Conservation (phyloP, 2,888 invertebrate genomes). For the Hirtodrosophila alboralis region DNA sequence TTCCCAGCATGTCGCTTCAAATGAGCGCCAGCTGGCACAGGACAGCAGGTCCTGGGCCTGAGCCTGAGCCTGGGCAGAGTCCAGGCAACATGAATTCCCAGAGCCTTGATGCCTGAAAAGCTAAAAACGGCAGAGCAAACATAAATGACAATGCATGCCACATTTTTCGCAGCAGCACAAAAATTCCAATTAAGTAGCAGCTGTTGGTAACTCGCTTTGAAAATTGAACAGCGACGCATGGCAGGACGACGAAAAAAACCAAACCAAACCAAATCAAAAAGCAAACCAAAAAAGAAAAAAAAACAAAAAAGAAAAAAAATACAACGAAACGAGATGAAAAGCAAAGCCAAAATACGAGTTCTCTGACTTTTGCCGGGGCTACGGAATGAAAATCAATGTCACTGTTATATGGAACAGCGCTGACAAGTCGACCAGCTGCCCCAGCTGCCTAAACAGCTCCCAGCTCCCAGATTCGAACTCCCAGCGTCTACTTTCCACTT, state of each 20-base stretch:
- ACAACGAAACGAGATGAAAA: conserved; percentile 18
- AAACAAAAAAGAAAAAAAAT: conserved; percentile 2
- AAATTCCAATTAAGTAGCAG: conserved; percentile 77
- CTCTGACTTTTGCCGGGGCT: conserved; percentile 12
- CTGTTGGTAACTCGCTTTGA: conserved; percentile 65
- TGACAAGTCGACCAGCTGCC: conserved; percentile 45
- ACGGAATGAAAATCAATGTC: conserved; percentile 72
- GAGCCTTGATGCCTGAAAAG: conserved; percentile 19
- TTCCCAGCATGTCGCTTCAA: conserved; percentile 44
- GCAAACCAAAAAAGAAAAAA: conserved; percentile 10
- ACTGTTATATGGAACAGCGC: conserved; percentile 30
- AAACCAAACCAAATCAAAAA: conserved; percentile 8
- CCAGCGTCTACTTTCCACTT: conserved; percentile 2
- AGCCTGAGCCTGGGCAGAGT: neutral
- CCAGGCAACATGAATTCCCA: no score
- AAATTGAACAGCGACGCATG: conserved; percentile 60
- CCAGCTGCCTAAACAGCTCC: no score
- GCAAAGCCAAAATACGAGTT: conserved; percentile 40
- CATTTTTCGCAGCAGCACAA: conserved; percentile 64
- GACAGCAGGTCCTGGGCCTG: conserved; percentile 11
- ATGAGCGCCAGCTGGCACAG: conserved; percentile 38
- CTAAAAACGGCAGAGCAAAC: conserved; percentile 51
- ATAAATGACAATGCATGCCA: conserved; percentile 66
- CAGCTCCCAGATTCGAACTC: neutral
- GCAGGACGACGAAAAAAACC: conserved; percentile 10